phyloP scores from a whole-genome alignment of 2,888 invertebrate genomes.

The Embidobia sp. region DNA sequence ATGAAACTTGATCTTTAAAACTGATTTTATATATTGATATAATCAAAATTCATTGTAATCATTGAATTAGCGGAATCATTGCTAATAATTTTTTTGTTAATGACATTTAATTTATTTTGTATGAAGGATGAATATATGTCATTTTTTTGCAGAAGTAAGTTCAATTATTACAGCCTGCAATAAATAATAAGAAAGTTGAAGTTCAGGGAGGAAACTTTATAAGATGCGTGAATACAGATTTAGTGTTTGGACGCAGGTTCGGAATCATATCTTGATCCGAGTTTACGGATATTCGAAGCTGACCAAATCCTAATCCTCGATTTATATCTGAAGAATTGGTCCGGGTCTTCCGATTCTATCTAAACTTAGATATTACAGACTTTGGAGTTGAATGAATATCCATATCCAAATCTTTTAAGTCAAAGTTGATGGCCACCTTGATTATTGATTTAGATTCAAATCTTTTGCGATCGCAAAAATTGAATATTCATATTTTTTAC shows the following conservation, averaged over 20 bases:
- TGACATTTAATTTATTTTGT: too few relatives aligned
- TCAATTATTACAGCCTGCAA: too few relatives aligned
- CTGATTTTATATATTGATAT: too few relatives aligned
- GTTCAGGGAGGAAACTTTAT: conserved; percentile 7
- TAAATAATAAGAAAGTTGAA: too few relatives aligned
- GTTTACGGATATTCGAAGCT: conserved; percentile 42
- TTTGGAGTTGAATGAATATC: conserved; percentile 39
- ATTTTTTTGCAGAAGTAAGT: too few relatives aligned
- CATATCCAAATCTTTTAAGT: conserved; percentile 17
- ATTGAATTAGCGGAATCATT: too few relatives aligned
- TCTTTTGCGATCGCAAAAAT: too few relatives aligned
- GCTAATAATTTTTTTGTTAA: too few relatives aligned
- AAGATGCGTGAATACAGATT: conserved; percentile 10
- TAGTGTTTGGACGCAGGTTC: background rate
- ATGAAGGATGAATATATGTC: too few relatives aligned
- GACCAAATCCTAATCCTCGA: conserved; percentile 54
- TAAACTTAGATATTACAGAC: conserved; percentile 38
- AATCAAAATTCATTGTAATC: too few relatives aligned
- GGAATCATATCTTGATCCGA: conserved; percentile 31
- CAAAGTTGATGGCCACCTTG: conserved; percentile 12
- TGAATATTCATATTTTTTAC: too few relatives aligned
- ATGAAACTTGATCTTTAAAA: too few relatives aligned
- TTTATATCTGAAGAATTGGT: conserved; percentile 52
- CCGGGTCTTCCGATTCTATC: conserved; percentile 14
- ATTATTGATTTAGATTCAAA: conserved; percentile 29